Evolutionary conservation across 1,140 invertebrate species (phyloP), one percentile per base, ranked within the genome.

Genomic region (Plutomurus gul): DNA sequence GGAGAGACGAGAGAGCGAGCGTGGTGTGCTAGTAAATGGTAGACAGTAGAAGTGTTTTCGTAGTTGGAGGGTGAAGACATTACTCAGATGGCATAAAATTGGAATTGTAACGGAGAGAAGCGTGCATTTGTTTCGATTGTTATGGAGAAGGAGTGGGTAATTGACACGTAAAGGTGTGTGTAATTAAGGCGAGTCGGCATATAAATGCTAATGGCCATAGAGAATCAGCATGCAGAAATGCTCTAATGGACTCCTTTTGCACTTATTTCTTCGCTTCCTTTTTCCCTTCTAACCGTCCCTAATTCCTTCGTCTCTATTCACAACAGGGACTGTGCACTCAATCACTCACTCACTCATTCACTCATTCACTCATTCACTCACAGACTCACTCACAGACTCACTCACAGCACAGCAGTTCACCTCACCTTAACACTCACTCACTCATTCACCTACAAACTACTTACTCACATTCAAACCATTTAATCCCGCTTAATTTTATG

Each of bases 161-260:
- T 75, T 75, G 72, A 75, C 72, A 75, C 72, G 43, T 75, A 47
- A 75, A 46, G 43, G 72, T 70, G 72, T 75, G 72, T 75, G 72
- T 75, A 75, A 75, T 75, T 75, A 75, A 75, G 72, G 27, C 72
- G 56, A 75, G 75, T 76, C 75, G 49, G 51, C 49, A 76, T 76
- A 76, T 76, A 76, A 76, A 76, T 56, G 27, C 33, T 80, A 77
- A 80, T 80, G 79, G 79, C 74, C 79, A 77, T 76, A 80, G 74
- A 80, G 39, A 80, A 80, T 80, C 74, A 73, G 60, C 79, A 80
- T 80, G 79, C 75, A 76, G 70, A 76, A 76, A 80, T 80, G 74
- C 36, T 80, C 65, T 80, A 76, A 80, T 76, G 65, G 30, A 60
- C 56, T 70, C 43, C 79, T 80, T 80, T 80, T 46, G 79, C 75